Conservation (phyloP, 1,140 invertebrate genomes). For the Solen grandis region DNA sequence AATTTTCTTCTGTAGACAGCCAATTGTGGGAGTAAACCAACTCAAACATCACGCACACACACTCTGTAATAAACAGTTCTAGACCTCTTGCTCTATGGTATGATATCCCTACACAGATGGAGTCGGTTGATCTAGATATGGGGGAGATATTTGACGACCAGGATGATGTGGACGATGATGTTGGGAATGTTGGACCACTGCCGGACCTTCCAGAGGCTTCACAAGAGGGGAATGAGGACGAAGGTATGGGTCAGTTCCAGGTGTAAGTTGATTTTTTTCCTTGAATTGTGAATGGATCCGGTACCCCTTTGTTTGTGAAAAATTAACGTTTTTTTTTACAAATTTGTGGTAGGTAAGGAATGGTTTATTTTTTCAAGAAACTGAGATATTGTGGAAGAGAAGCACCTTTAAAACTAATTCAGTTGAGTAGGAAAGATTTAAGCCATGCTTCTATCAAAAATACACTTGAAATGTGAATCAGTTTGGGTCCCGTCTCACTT, state of each 20-base stretch:
- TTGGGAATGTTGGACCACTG: slow-evolving; percentile 55
- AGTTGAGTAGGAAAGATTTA: too few relatives aligned
- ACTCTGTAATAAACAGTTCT: too few relatives aligned
- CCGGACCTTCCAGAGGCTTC: slow-evolving; percentile 63
- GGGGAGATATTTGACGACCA: slow-evolving; percentile 70
- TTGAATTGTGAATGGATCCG: too few relatives aligned
- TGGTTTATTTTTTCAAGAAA: neutral
- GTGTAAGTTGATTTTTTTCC: neutral
- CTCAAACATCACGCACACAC: too few relatives aligned
- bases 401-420: too few relatives aligned
- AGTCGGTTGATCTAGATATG: slow-evolving; percentile 71
- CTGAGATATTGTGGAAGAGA: neutral
- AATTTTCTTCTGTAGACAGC: too few relatives aligned
- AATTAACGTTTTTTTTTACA: neutral
- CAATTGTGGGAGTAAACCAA: too few relatives aligned
- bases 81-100: too few relatives aligned
- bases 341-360: neutral
- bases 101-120: too few relatives aligned
- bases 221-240: slow-evolving; percentile 57
- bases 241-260: neutral
- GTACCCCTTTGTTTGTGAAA: neutral
- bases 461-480: too few relatives aligned
- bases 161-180: slow-evolving; percentile 64
- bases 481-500: too few relatives aligned
- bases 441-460: too few relatives aligned